Conservation (phyloP, 2,888 invertebrate genomes). For the Nomada flava region DNA sequence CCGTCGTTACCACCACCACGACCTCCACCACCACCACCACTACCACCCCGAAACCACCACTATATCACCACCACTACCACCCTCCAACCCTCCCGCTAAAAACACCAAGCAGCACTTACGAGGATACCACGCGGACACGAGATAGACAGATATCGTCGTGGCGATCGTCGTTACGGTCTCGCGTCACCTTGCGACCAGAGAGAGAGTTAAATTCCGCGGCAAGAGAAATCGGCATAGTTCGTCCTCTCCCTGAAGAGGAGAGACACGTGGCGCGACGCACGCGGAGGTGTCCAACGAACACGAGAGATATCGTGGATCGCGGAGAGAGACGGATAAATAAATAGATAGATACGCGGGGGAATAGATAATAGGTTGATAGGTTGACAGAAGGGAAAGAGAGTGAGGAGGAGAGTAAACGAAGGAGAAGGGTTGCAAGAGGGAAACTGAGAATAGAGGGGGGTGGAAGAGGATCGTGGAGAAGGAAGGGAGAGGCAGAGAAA, state of each 20-base stretch:
- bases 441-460: conserved; percentile 38
- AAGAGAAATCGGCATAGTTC: conserved; percentile 45
- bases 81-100: conserved; percentile 50
- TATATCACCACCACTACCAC: conserved; percentile 21
- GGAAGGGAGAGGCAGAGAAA: conserved; percentile 56
- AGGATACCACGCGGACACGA: conserved; percentile 32
- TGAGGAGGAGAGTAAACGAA: conserved; percentile 27
- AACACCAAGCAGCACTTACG: conserved; percentile 37
- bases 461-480: neutral
- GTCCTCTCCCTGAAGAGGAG: conserved; percentile 28
- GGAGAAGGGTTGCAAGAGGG: conserved; percentile 47
- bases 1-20: conserved; percentile 43
- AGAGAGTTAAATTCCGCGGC: neutral
- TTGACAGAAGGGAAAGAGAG: conserved; percentile 23
- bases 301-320: neutral
- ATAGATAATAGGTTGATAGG: conserved; percentile 24
- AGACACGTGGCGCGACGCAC: conserved; percentile 79
- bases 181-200: neutral
- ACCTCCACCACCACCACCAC: conserved; percentile 24
- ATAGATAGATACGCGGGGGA: conserved; percentile 16
- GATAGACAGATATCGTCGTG: conserved; percentile 5
- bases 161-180: neutral
- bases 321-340: conserved; percentile 16
- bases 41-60: conserved; percentile 35
- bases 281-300: conserved; percentile 64